Base-by-base conservation (phyloP, 2,888 invertebrate species). In the Palloptera scutellata region DNA sequence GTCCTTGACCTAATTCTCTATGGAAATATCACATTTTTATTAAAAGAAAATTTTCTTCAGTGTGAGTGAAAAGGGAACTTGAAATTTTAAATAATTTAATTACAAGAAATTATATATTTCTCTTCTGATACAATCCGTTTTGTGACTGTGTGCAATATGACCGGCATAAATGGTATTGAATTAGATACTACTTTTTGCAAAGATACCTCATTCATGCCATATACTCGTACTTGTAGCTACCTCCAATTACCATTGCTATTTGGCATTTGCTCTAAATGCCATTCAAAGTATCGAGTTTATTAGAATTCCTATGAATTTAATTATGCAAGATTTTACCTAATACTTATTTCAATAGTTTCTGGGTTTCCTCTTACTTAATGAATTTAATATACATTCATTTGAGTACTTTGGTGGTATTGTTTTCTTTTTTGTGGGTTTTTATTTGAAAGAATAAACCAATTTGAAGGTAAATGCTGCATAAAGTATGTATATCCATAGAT, bases 231-330 rank as follows among this genome's bases (percentile, higher is more conserved):
- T n/a, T n/a, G n/a, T 45, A 15, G 48, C 8, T 60, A 53, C 59
- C 45, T 67, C 67, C 48, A 63, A 67, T 67, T 67, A 63, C 67
- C 48, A n/a, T 48, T 19, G 30, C 42, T 41, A 42, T 12, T 13
- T n/a, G 11, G 20, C 40, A 42, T 9, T 62, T 20, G 19, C 30
- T 63, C 19, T 17, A 70, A 59, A 64, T 73, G 68, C 66, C 73
- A 73, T 71, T 73, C 70, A 73, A 64, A 69, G 69, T 73, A 70
- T 73, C 73, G 69, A 65, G 66, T 73, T 64, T 53, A 64, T 66
- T 68, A 58, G 60, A 68, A 71, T 73, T 74, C 73, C 70, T 55
- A 62, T 54, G 68, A 74, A 72, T 60, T 70, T 20, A 60, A 60
- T 66, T 69, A 48, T 61, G 66, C 57, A 69, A 67, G 54, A 42